Evolutionary conservation across 2,797 vertebrate species (phyloP), one percentile per base, ranked within the genome.

Genomic region (Ctenosaura bakeri): DNA sequence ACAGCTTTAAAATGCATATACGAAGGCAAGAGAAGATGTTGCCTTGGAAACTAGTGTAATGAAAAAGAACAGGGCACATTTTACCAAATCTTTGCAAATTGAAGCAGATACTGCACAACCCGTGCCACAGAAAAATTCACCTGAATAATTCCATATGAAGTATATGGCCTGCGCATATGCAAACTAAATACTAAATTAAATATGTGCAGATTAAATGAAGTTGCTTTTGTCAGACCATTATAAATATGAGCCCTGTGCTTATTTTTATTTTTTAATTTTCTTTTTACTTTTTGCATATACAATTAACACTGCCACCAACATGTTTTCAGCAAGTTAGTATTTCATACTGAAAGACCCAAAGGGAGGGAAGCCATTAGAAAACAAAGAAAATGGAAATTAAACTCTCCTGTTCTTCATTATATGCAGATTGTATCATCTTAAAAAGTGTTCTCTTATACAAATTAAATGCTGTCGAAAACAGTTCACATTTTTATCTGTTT

Each of bases 41-140:
- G 92, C 95, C 94, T 94, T 96, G 95, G 95, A 96, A 96, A 96
- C 89, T 14, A 88, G 95, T 95, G 92, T 94, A 88, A 86, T 95
- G 93, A 95, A 93, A 95, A 96, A 94, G 94, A 94, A 54, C 85
- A 94, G 81, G 92, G 91, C 90, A 94, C 6, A 94, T 89, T 64
- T 93, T 94, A 78, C 89, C 82, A 91, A 92, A 38, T 88, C 52
- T 88, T 95, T 86, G 85, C 85, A 54, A 83, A 91, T 87, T 88
- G 86, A 95, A 92, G 69, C 1, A 59, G 83, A 84, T 4, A 52
- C 29, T 82, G 66, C 85, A 82, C 83, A 93, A 14, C 0, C 0
- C 29, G 90, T 86, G 0, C 80, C 90, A 71, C 16, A 87, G 64
- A n/a, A 91, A 29, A 78, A n/a, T 64, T 38, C 76, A 73, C 10